Evolutionary conservation across 2,888 invertebrate species (phyloP), one percentile per base, ranked within the genome.

Genomic region (Papilio demoleus): DNA sequence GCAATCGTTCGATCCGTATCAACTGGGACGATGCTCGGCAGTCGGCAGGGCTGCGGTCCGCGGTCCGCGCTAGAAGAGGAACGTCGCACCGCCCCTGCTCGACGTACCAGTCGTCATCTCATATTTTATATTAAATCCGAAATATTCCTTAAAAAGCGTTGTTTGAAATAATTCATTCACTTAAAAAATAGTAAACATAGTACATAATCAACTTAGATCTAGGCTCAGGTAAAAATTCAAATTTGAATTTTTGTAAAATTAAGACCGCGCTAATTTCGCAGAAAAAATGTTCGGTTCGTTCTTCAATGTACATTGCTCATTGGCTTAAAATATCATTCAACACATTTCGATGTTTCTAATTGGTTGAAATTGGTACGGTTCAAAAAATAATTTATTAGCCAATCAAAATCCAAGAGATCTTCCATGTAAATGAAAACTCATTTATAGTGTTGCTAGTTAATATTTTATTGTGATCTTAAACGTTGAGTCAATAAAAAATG

Each of bases 1-100:
- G 90, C 88, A 88, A 89, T 87, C 85, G 88, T 86, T 88, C 88
- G 90, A 89, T 92, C 90, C 91, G 92, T 72, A 71, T 70, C 92
- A 90, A 88, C 87, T 88, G 86, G 88, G 86, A 85, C 90, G 90
- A 87, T 87, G 88, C 70, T 62, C 70, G 71, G 71, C 34, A 88
- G 70, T 61, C 70, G 71, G 71, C 36, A 71, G 86, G 90, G 86
- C 87, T 85, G 88, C 91, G 93, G 89, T 91, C 90, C 19, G 22
- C 47, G 47, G 22, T 47, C 14, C 89, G 92, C 88, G 92, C 90
- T 87, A 87, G 68, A 68, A 68, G 82, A 86, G 88, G 89, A 88
- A 87, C 88, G 89, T 83, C 88, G 81, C 82, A 82, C 79, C 77
- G 77, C 76, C 77, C 77, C 80, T 76, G 78, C 74, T 72, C 56